phyloP scores from a whole-genome alignment of 1,140 invertebrate species.

The Varroa destructor region DNA sequence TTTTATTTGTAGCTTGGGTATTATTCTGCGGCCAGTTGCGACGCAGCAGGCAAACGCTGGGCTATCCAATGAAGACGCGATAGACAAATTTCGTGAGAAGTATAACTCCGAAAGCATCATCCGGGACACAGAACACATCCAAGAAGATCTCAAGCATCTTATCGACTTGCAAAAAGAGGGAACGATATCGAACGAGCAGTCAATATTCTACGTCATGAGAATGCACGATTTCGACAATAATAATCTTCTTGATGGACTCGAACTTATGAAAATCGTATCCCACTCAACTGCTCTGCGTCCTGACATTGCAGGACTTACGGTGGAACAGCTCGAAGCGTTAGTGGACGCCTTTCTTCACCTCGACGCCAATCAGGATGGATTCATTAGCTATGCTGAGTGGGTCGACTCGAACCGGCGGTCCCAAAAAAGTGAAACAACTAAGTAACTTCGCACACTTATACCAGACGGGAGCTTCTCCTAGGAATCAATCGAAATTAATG shows the following conservation, averaged over 20 bases:
- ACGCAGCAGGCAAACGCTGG: too few relatives aligned
- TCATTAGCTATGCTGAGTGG: conserved; percentile 26
- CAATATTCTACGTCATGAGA: conserved; percentile 5
- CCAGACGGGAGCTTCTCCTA: too few relatives aligned
- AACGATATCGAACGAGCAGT: neutral
- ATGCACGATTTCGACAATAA: conserved; percentile 24
- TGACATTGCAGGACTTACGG: conserved; percentile 36
- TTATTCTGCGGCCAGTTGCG: too few relatives aligned
- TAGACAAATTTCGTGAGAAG: conserved; percentile 12
- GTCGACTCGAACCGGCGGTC: neutral
- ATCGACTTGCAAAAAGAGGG: conserved; percentile 3
- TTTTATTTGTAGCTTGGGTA: too few relatives aligned
- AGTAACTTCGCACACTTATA: too few relatives aligned
- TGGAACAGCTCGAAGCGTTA: conserved; percentile 33
- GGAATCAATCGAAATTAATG: too few relatives aligned
- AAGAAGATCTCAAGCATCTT: conserved; percentile 21
- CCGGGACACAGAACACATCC: conserved; percentile 20
- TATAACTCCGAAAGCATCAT: conserved; percentile 13
- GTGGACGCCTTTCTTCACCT: conserved; percentile 6
- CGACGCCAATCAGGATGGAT: conserved; percentile 32
- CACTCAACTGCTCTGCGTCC: neutral
- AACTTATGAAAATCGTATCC: conserved; percentile 12
- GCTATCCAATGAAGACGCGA: too few relatives aligned
- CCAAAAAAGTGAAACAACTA: neutral
- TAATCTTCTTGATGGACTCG: conserved; percentile 6